Evolutionary conservation across 2,113 vertebrate species (phyloP).

Genomic region (Petrocephalus microphthalmus): DNA sequence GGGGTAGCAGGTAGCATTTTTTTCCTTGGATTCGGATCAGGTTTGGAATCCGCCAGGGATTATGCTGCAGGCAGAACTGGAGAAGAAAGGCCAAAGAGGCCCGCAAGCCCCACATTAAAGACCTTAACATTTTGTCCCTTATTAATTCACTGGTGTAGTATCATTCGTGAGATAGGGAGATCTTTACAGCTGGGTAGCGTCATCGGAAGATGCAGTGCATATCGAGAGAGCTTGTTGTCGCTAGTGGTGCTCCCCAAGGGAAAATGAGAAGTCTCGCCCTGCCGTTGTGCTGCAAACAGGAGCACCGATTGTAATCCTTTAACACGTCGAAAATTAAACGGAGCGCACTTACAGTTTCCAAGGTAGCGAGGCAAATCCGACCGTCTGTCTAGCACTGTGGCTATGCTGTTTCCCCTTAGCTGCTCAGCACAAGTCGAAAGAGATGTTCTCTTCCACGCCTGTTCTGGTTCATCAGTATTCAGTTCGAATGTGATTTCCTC

Average conservation of each 20-base stretch:
- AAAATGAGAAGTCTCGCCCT: background rate
- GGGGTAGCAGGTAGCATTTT: background rate
- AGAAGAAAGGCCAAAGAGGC: too few species aligned
- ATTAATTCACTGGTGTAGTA: background rate
- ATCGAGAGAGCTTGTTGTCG: background rate
- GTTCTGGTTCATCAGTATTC: background rate
- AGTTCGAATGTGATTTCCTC: background rate
- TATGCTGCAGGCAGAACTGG: background rate
- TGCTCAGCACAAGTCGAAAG: background rate
- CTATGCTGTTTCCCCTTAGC: background rate
- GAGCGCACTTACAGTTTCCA: background rate
- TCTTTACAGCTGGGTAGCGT: background rate
- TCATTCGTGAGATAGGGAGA: background rate
- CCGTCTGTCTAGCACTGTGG: background rate
- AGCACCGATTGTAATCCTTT: background rate
- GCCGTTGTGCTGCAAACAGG: background rate
- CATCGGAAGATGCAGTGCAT: background rate
- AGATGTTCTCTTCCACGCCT: background rate
- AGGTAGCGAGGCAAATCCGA: background rate
- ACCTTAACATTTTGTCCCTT: background rate
- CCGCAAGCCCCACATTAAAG: background rate
- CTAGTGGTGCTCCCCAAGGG: background rate
- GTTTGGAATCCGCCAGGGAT: background rate
- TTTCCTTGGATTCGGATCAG: background rate
- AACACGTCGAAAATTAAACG: background rate